These are phyloP conservation scores for Pemphredon lugubris DNA, from an alignment of 2,888 invertebrate genomes.

Conservation along the genomic window DNA sequence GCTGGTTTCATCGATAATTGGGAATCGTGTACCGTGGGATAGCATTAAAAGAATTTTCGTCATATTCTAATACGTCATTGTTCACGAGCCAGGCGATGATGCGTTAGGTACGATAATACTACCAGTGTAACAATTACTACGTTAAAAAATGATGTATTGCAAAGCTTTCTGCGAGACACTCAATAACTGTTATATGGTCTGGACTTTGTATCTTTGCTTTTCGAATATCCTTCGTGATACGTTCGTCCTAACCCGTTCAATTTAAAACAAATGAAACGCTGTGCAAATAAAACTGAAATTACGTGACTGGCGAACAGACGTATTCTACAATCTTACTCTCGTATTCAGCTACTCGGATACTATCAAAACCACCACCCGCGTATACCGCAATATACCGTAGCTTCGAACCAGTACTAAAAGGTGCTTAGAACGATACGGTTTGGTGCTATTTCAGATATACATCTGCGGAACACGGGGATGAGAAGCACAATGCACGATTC, in stretches of 20 bases:
- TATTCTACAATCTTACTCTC: slow-evolving; percentile 1
- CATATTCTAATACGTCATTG: no score
- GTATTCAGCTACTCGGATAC: background rate
- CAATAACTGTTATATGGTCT: no score
- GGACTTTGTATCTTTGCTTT: no score
- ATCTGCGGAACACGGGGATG: slow-evolving; percentile 58
- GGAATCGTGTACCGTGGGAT: slow-evolving; percentile 1
- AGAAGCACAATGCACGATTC: slow-evolving; percentile 58
- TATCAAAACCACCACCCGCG: background rate
- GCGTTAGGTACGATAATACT: no score
- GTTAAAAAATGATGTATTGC: no score
- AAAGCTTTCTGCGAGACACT: no score
- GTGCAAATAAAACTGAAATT: background rate
- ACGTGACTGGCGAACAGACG: background rate
- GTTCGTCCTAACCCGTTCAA: no score
- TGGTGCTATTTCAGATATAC: background rate
- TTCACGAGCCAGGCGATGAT: no score
- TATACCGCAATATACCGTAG: slow-evolving; percentile 1
- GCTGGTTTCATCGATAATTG: slow-evolving; percentile 66
- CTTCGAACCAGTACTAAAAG: background rate
- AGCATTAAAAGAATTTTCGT: background rate
- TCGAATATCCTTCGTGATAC: no score
- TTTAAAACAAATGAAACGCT: no score
- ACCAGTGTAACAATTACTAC: no score
- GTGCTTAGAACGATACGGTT: slow-evolving; percentile 18